Percentiles rank a stretch among this genome's conserved stretches.
phyloP scores from a whole-genome alignment of 1,140 invertebrate species.

The Nasonia vitripennis region DNA sequence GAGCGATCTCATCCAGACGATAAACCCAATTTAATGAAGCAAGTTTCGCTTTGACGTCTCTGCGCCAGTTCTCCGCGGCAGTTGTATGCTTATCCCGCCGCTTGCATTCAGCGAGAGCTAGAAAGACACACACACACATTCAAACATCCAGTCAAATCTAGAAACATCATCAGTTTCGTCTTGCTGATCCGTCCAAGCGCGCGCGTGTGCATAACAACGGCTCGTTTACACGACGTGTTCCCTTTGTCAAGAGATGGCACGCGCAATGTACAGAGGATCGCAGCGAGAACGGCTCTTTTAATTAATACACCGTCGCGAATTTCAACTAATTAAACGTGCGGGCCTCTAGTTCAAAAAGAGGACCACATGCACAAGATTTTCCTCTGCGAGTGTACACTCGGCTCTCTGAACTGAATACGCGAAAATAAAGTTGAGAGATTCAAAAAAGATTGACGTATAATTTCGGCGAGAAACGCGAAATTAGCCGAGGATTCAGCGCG shows the following conservation, averaged over 20 bases:
- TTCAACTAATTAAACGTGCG: neutral
- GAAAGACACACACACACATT: neutral
- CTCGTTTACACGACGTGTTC: neutral
- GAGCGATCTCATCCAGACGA: slow-evolving; percentile 12
- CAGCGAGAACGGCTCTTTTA: neutral
- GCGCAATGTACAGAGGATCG: too few relatives aligned
- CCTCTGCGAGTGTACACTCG: too few relatives aligned
- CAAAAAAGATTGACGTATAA: too few relatives aligned
- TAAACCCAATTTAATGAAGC: slow-evolving; percentile 47
- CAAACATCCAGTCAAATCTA: slow-evolving; percentile 17
- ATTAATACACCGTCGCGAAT: neutral
- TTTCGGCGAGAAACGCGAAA: too few relatives aligned
- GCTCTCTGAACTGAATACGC: too few relatives aligned
- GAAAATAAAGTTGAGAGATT: too few relatives aligned
- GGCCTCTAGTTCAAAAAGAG: too few relatives aligned
- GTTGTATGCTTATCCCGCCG: neutral
- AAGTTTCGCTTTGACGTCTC: slow-evolving; percentile 40
- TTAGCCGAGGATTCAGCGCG: too few relatives aligned
- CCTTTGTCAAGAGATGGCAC: too few relatives aligned
- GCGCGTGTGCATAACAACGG: neutral
- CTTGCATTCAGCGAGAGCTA: neutral
- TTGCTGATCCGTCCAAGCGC: slow-evolving; percentile 4
- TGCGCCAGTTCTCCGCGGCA: neutral
- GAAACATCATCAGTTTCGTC: slow-evolving; percentile 27
- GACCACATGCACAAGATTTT: too few relatives aligned